These are phyloP conservation scores for Tapera naevia DNA, from an alignment of 2,797 vertebrate species.

Conservation along the genomic window DNA sequence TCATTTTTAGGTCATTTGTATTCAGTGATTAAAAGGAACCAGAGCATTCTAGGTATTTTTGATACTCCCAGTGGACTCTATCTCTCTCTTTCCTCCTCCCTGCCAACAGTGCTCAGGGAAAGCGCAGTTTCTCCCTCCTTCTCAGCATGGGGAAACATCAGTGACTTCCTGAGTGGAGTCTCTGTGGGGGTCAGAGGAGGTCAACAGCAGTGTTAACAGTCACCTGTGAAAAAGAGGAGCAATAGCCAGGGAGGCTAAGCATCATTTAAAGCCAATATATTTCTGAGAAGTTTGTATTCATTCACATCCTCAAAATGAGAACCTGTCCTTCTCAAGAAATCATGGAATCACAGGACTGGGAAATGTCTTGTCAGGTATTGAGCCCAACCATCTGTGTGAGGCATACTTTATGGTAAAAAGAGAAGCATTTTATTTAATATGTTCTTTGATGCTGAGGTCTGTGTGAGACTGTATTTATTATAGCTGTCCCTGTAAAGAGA, in stretches of 20 bases:
- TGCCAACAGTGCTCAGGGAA: neutral
- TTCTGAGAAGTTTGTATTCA: neutral
- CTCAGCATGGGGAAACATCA: conserved; percentile 55
- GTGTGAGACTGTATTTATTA: conserved; percentile 2
- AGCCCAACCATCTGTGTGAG: neutral
- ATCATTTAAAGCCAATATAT: neutral
- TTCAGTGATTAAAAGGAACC: conserved; percentile 2
- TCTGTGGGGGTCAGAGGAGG: neutral
- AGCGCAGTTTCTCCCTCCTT: conserved; percentile 1
- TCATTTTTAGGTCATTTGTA: conserved; percentile 15
- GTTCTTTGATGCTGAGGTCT: neutral
- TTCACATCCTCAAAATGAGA: neutral
- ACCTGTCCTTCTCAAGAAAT: neutral
- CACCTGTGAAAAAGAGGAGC: conserved; percentile 13
- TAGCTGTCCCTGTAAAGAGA: neutral
- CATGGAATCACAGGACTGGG: neutral
- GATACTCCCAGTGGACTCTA: neutral
- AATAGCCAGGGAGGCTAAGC: neutral
- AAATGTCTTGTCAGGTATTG: neutral
- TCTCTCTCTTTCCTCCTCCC: neutral
- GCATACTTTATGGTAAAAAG: neutral
- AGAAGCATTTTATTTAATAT: neutral
- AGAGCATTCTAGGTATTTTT: neutral
- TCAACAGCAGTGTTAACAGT: conserved; percentile 56
- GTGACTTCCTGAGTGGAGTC: conserved; percentile 17